Evolutionary conservation across 30 jellyfish, hydroid and myxozoan species (phyloP).

Genomic region (Aurelia aurita complex sp. Pacific): DNA sequence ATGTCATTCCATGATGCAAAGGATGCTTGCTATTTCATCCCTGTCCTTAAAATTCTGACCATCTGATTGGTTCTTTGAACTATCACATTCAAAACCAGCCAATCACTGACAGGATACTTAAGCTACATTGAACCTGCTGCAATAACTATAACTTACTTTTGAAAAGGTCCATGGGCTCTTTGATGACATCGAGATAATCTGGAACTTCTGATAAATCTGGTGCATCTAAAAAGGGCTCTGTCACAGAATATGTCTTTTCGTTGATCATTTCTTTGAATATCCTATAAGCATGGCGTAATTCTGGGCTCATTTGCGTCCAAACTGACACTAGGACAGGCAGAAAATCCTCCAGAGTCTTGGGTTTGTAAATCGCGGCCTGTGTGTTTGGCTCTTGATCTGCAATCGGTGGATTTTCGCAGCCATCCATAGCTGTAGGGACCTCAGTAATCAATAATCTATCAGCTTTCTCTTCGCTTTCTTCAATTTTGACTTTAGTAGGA

Average conservation of each 20-base stretch:
- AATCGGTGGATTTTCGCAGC: too few relatives aligned
- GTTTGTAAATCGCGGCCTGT: background rate
- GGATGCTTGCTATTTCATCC: slow-evolving; percentile 13
- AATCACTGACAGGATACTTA: background rate
- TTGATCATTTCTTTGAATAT: slow-evolving; percentile 72
- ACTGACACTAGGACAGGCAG: slow-evolving; percentile 67
- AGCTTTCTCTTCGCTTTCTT: too few relatives aligned
- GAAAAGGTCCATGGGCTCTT: slow-evolving; percentile 72
- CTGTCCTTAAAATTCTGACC: background rate
- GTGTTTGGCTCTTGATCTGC: too few relatives aligned
- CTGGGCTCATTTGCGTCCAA: slow-evolving; percentile 63
- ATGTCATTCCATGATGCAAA: background rate
- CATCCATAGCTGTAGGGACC: too few relatives aligned
- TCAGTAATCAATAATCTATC: too few relatives aligned
- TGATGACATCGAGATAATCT: slow-evolving; percentile 64
- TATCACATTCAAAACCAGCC: background rate
- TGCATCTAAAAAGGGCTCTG: slow-evolving; percentile 65
- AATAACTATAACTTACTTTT: slow-evolving; percentile 63
- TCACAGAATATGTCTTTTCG: slow-evolving; percentile 61
- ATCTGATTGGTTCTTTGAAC: slow-evolving; percentile 19
- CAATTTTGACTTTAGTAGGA: too few relatives aligned
- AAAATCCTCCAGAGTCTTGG: slow-evolving; percentile 39
- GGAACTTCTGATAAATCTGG: slow-evolving; percentile 53
- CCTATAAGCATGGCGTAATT: slow-evolving; percentile 81
- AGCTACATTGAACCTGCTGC: slow-evolving; percentile 48